Evolutionary conservation across 2,797 vertebrate species (phyloP).

Genomic region (Sarcoramphus papa): DNA sequence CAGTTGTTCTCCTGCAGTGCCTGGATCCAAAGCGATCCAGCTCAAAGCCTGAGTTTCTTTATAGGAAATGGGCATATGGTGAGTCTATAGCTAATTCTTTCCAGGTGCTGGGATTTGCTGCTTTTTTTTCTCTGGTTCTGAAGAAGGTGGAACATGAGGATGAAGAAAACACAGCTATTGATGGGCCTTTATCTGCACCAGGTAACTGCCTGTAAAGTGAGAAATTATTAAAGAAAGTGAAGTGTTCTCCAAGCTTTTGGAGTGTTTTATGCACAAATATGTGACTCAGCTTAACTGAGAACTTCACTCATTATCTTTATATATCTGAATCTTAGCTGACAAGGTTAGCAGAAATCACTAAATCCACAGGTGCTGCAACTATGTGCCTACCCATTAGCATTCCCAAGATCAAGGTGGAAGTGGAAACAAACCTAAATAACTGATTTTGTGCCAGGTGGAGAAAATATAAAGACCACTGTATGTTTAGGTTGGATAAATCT

Average conservation of each 20-base stretch:
- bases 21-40: neutral
- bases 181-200: conserved; percentile 69
- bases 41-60: neutral
- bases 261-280: neutral
- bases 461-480: neutral
- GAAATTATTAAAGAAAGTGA: neutral
- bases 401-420: neutral
- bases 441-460: neutral
- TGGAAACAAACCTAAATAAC: neutral
- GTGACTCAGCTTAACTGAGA: neutral
- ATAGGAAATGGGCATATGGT: neutral
- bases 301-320: neutral
- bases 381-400: neutral
- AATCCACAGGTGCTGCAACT: neutral
- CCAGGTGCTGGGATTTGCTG: conserved; percentile 93
- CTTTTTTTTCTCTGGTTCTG: conserved; percentile 92
- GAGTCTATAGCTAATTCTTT: neutral
- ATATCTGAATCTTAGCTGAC: neutral
- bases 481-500: neutral
- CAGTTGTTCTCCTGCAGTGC: neutral
- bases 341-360: neutral
- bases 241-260: neutral
- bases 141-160: conserved; percentile 91
- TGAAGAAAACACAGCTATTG: conserved; percentile 77
- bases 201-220: conserved; percentile 66